Conservation (phyloP, 2,888 invertebrate genomes). For the Terebella lapidaria region DNA sequence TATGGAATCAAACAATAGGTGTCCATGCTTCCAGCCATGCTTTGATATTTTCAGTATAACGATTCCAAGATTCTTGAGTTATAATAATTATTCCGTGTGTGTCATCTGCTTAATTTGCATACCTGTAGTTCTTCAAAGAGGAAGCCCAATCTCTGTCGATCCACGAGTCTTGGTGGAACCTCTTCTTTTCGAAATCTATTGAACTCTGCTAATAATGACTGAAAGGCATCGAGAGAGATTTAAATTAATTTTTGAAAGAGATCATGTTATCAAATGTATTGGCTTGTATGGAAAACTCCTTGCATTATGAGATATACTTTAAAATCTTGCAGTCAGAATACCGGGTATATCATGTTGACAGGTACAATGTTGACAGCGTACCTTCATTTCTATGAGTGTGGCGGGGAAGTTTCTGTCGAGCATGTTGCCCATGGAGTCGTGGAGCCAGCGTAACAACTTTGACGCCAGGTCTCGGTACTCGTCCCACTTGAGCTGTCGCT, state of each 20-base stretch:
- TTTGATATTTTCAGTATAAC: no score
- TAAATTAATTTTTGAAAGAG: no score
- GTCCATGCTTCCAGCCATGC: no score
- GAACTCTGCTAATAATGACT: slow-evolving; percentile 75
- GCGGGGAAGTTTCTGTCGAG: slow-evolving; percentile 86
- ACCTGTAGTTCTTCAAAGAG: slow-evolving; percentile 64
- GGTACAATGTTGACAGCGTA: no score
- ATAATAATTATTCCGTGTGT: no score
- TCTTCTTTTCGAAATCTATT: slow-evolving; percentile 91
- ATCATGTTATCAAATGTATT: no score
- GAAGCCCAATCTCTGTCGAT: slow-evolving; percentile 81
- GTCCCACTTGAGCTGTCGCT: slow-evolving; percentile 73
- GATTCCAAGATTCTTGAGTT: no score
- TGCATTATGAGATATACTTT: slow-evolving; percentile 56
- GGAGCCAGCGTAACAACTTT: slow-evolving; percentile 83
- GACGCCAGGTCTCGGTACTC: slow-evolving; percentile 87
- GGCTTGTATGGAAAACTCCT: no score
- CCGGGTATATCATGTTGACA: background rate
- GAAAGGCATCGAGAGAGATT: no score
- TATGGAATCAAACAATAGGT: no score
- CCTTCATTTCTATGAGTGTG: slow-evolving; percentile 91
- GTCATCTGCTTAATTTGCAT: no score
- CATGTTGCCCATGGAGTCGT: slow-evolving; percentile 81
- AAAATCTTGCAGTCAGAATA: slow-evolving; percentile 64
- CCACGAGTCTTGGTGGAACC: slow-evolving; percentile 81